Conservation (phyloP, 2,888 invertebrate species). For the Tineola bisselliella region DNA sequence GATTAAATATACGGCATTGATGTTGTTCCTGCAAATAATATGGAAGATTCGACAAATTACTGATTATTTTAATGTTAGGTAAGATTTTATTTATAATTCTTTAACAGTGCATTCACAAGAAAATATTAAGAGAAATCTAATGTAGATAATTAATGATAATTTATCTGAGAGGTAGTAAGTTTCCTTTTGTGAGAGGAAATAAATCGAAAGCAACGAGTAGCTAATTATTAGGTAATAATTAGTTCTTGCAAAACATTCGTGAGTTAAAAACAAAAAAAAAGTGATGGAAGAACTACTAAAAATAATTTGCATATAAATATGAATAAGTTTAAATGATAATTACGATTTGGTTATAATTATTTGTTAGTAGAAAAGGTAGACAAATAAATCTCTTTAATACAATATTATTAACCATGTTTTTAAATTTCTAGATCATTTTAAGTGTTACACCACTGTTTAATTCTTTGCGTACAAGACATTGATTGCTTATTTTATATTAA, state of each 20-base stretch:
- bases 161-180: neutral
- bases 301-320: no score
- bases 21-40: conserved; percentile 58
- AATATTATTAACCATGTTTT: no score
- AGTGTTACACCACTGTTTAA: no score
- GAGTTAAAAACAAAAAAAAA: neutral
- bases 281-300: no score
- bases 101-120: neutral
- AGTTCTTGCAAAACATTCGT: neutral
- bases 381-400: no score
- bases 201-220: neutral
- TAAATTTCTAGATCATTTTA: no score
- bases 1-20: conserved; percentile 56
- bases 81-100: conserved; percentile 22
- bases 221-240: conserved; percentile 1
- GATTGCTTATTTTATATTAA: no score
- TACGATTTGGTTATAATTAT: no score
- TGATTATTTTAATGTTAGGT: conserved; percentile 57
- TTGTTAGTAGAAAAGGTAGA: no score
- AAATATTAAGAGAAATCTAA: neutral
- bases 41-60: conserved; percentile 63
- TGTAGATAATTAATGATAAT: neutral
- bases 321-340: no score
- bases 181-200: conserved; percentile 1
- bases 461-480: no score